Base-by-base conservation (phyloP, 1,140 invertebrate species). In the Rhagoletis zephyria region DNA sequence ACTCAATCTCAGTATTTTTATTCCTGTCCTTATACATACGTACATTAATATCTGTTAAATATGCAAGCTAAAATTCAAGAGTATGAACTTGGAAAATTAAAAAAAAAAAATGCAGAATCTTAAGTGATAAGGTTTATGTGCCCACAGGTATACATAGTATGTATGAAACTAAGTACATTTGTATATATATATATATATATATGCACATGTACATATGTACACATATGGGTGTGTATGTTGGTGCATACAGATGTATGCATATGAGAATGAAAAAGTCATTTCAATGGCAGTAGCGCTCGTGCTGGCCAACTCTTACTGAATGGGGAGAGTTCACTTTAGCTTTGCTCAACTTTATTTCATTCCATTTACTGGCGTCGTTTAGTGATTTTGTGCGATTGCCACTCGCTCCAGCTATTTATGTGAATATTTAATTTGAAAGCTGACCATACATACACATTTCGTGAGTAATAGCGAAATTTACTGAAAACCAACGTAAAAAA, bases 381-480 rank as follows among this genome's bases (percentile, higher is more conserved):
- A 81, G 74, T 81, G n/a, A 56, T 81, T 81, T 81, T 56, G 48
- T 81, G 48, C 5, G 6, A 56, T 81, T 81, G 74, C 48, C 48
- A 56, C 45, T 81, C 48, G 74, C 48, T 81, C 45, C 48, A 81
- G 48, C 9, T 59, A 67, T 5, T 56, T 56, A 67, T 30, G 16
- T 64, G 16, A 9, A 64, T 64, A 64, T 64, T 63, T 9, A 14
- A 63, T 14, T 63, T 63, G 61, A 30, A n/a, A 4, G 64, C 30
- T 16, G 19, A 5, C 6, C 64, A 67, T 67, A 30, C 1, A 67
- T 30, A 40, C 10, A 67, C 30, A 30, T 51, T 81, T 81, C 16
- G 16, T 81, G n/a, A 30, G 48, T 81, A 81, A 81, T 81, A 81
- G 2, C n/a, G 56, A 6, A 10, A n/a, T 56, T 2, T 16, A 67